Conservation (phyloP, 1,140 invertebrate species). For the Leucophenga varia region DNA sequence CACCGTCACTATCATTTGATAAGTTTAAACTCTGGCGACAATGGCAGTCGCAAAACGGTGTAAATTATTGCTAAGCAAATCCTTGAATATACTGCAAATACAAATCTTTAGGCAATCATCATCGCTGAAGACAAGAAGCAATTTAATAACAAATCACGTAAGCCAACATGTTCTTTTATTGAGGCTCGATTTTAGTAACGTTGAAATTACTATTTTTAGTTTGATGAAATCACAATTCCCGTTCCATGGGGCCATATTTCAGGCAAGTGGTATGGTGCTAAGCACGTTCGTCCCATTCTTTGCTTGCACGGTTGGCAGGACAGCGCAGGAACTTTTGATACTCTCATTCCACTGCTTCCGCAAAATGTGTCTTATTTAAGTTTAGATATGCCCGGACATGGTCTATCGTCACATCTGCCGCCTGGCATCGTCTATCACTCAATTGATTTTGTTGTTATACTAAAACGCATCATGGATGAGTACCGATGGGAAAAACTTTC, state of each 20-base stretch:
- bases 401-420: slow-evolving; percentile 68
- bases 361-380: slow-evolving; percentile 64
- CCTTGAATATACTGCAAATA: too few species aligned
- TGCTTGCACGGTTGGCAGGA: slow-evolving; percentile 77
- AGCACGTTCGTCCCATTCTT: slow-evolving; percentile 65
- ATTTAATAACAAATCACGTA: too few species aligned
- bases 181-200: too few species aligned
- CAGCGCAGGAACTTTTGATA: slow-evolving; percentile 74
- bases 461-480: slow-evolving; percentile 64
- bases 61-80: too few species aligned
- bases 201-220: too few species aligned
- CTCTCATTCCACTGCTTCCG: slow-evolving; percentile 64
- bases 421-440: slow-evolving; percentile 64
- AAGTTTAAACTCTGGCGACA: too few species aligned
- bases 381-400: slow-evolving; percentile 73
- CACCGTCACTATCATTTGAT: too few species aligned
- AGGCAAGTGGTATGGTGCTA: slow-evolving; percentile 70
- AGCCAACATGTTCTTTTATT: too few species aligned
- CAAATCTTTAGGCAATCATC: too few species aligned
- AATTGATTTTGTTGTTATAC: slow-evolving; percentile 60
- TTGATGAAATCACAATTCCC: slow-evolving; percentile 67
- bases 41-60: too few species aligned
- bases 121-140: too few species aligned
- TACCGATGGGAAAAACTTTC: slow-evolving; percentile 71
- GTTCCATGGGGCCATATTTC: slow-evolving; percentile 67